Conservation (phyloP, 2,797 vertebrate genomes). For the Knipowitschia caucasica region DNA sequence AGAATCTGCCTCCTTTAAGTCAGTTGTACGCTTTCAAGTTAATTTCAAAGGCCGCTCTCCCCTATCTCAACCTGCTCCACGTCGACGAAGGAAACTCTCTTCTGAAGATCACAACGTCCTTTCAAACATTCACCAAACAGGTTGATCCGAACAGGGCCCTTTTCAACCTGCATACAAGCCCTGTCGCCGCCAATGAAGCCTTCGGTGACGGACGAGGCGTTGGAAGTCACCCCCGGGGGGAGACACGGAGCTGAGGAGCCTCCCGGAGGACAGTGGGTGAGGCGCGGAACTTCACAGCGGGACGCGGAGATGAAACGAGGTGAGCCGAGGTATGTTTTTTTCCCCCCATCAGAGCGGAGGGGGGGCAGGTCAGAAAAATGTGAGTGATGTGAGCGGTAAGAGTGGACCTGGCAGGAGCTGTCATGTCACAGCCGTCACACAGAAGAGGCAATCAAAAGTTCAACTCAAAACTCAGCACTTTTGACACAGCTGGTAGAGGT, state of each 20-base stretch:
- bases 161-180: constrained; percentile 48
- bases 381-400: constrained; percentile 61
- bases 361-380: constrained; percentile 63
- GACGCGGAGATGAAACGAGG: constrained; percentile 21
- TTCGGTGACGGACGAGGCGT: neutral
- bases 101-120: constrained; percentile 3
- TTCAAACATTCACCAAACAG: constrained; percentile 33
- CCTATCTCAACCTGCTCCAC: neutral
- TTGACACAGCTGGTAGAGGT: constrained; percentile 6
- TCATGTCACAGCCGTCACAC: constrained; percentile 66
- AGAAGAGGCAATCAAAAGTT: constrained; percentile 23
- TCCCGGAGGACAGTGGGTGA: constrained; percentile 53
- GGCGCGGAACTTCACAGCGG: constrained; percentile 32
- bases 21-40: neutral
- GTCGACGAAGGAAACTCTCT: neutral
- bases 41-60: neutral
- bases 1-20: neutral
- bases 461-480: constrained; percentile 37
- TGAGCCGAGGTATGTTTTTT: constrained; percentile 19
- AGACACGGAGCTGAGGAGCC: constrained; percentile 18
- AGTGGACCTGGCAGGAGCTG: constrained; percentile 61
- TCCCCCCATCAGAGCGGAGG: no score
- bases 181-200: constrained; percentile 55
- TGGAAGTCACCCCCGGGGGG: neutral
- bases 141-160: constrained; percentile 45